Conservation (phyloP, 2,888 invertebrate genomes). For the Stenodera caucasica region DNA sequence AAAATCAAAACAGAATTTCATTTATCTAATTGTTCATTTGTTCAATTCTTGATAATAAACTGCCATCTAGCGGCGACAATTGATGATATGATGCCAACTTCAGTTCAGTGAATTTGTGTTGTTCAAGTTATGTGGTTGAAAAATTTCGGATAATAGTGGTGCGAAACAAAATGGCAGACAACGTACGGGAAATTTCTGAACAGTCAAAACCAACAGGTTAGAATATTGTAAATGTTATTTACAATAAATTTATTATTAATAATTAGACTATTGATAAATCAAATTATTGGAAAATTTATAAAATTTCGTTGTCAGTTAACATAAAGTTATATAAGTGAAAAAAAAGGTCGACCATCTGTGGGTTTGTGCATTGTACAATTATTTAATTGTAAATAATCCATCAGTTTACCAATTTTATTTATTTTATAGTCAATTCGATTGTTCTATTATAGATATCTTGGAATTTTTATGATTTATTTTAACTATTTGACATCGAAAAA, state of each 20-base stretch:
- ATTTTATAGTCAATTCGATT: neutral
- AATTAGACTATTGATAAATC: constrained; percentile 11
- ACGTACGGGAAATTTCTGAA: constrained; percentile 53
- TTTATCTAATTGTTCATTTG: too few species aligned
- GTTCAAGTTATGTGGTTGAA: constrained; percentile 45
- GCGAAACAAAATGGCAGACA: constrained; percentile 57
- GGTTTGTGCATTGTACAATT: constrained; percentile 38
- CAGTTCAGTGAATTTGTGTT: constrained; percentile 15
- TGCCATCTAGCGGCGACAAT: neutral
- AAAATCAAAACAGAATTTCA: too few species aligned
- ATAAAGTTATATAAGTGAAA: constrained; percentile 53
- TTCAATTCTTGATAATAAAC: too few species aligned
- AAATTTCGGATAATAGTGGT: constrained; percentile 48
- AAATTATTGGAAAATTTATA: constrained; percentile 20
- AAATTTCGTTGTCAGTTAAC: constrained; percentile 30
- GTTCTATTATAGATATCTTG: constrained; percentile 14
- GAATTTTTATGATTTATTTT: neutral
- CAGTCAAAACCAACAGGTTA: constrained; percentile 54
- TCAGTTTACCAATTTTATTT: constrained; percentile 8
- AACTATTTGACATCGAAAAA: neutral
- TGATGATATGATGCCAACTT: constrained; percentile 11
- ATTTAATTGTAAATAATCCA: constrained; percentile 17
- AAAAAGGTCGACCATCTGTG: constrained; percentile 52
- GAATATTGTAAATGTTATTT: constrained; percentile 33
- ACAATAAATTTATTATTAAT: constrained; percentile 16